Conservation (phyloP, 2,113 vertebrate species). For the Oxygymnocypris stewartii region DNA sequence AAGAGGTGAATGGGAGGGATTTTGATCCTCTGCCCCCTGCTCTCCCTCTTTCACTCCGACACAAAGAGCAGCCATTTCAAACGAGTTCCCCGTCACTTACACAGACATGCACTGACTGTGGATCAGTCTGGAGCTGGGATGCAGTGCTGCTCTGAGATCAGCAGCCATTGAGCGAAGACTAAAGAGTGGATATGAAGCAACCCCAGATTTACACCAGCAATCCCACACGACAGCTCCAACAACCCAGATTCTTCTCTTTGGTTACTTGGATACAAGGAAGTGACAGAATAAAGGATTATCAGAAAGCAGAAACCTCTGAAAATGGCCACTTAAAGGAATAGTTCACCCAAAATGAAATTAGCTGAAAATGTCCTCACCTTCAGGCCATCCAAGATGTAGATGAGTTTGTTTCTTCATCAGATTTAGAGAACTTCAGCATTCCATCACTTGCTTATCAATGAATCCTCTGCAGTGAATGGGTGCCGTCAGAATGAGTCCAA, state of each 20-base stretch:
- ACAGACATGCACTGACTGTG: slow-evolving; percentile 6
- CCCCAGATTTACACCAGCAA: slow-evolving; percentile 33
- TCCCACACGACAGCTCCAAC: slow-evolving; percentile 14
- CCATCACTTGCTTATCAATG: not conserved
- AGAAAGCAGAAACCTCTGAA: not conserved
- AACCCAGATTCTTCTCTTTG: not conserved
- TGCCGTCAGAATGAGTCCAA: not conserved
- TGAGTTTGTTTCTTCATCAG: not conserved
- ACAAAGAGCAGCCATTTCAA: slow-evolving; percentile 42
- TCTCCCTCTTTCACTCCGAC: slow-evolving; percentile 30
- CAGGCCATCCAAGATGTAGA: not conserved
- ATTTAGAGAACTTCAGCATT: not conserved
- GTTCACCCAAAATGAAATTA: not conserved
- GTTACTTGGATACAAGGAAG: slow-evolving; percentile 21
- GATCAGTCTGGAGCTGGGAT: slow-evolving; percentile 21
- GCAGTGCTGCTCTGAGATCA: slow-evolving; percentile 16
- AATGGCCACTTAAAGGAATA: not conserved
- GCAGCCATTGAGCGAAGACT: not conserved
- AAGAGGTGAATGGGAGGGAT: not conserved
- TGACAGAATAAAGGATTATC: not conserved
- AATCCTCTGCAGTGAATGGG: not conserved
- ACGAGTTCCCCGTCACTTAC: not conserved
- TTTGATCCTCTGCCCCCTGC: slow-evolving; percentile 31
- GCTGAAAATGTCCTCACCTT: not conserved
- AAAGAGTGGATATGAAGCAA: slow-evolving; percentile 42